phyloP scores from a whole-genome alignment of 2,113 vertebrate species.

The Limnothrissa miodon region DNA sequence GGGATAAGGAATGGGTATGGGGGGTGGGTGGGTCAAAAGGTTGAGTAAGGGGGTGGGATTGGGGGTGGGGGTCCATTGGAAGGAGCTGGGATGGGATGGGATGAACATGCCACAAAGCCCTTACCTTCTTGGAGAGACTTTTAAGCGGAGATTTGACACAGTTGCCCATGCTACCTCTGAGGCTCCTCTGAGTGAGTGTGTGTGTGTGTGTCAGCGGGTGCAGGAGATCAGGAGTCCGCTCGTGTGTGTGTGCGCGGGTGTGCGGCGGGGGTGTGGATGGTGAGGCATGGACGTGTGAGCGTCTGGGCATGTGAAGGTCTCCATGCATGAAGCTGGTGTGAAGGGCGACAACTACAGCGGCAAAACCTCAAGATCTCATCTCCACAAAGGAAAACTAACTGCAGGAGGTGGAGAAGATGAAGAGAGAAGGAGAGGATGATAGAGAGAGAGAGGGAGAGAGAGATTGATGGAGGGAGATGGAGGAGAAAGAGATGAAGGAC shows the following conservation, averaged over 20 bases:
- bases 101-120: constrained; percentile 56
- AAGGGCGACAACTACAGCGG: constrained; percentile 62
- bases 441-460: constrained; percentile 66
- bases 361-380: constrained; percentile 71
- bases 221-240: constrained; percentile 34
- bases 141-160: constrained; percentile 95
- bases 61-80: neutral
- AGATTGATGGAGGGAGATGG: constrained; percentile 45
- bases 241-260: constrained; percentile 54
- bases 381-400: constrained; percentile 76
- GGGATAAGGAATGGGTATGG: too few species aligned
- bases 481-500: constrained; percentile 39
- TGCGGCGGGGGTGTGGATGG: constrained; percentile 59
- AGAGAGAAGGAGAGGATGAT: constrained; percentile 7
- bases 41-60: neutral
- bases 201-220: constrained; percentile 47
- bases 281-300: constrained; percentile 43
- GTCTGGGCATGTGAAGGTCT: constrained; percentile 51
- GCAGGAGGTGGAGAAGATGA: constrained; percentile 40
- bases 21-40: neutral
- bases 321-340: constrained; percentile 68
- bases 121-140: constrained; percentile 96
- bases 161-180: constrained; percentile 88
- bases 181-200: constrained; percentile 58
- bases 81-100: neutral